phyloP scores from a whole-genome alignment of 2,888 invertebrate genomes.

The Scaeva pyrastri region DNA sequence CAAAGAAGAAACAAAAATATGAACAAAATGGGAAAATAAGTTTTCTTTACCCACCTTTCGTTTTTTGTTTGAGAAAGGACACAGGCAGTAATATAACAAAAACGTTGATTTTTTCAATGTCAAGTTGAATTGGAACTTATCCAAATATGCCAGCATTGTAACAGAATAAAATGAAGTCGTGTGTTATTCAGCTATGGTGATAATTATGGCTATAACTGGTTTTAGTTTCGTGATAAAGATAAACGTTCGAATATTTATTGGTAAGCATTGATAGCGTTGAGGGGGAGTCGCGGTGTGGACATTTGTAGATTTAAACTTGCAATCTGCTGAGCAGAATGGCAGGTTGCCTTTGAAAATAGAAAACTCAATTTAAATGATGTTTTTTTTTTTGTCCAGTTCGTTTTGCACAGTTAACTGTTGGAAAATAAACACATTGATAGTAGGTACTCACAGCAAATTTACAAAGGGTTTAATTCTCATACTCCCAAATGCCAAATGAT shows the following conservation, averaged over 20 bases:
- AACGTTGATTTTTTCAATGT: conserved; percentile 49
- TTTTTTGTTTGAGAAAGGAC: conserved; percentile 49
- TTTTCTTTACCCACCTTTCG: conserved; percentile 8
- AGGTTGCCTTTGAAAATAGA: too few species aligned
- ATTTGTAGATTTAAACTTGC: not conserved
- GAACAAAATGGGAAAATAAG: not conserved
- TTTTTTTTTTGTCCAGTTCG: too few species aligned
- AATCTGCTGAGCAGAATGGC: too few species aligned
- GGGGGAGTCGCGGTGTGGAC: too few species aligned
- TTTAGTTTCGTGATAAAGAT: not conserved
- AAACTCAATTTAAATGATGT: too few species aligned
- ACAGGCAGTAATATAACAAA: conserved; percentile 26
- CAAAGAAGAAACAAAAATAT: conserved; percentile 37
- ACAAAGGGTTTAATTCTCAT: too few species aligned
- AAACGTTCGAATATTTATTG: too few species aligned
- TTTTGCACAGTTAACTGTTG: too few species aligned
- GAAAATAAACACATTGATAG: too few species aligned
- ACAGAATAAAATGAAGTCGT: not conserved
- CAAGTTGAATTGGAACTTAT: conserved; percentile 58
- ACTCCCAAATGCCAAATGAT: too few species aligned
- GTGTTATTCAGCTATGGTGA: conserved; percentile 42
- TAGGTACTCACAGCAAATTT: too few species aligned
- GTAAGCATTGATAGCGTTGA: not conserved
- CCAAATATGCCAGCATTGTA: conserved; percentile 44
- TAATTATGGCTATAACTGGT: not conserved